Evolutionary conservation across 2,797 vertebrate genomes (phyloP).

Genomic region (Bradypodion ventrale): DNA sequence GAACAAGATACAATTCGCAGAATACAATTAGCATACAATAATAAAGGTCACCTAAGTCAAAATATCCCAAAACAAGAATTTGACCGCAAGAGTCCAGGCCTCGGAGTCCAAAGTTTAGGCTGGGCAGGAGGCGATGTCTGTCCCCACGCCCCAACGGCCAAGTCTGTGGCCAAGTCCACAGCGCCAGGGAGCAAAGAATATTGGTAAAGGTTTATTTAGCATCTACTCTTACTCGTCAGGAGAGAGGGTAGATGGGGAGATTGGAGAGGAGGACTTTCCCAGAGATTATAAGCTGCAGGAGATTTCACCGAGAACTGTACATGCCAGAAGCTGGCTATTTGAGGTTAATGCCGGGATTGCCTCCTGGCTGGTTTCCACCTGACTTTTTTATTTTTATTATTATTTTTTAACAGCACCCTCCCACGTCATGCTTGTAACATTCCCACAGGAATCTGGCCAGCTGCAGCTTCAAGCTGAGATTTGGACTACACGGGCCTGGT

Average conservation of each 20-base stretch:
- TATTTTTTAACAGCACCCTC: not conserved
- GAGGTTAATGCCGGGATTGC: not conserved
- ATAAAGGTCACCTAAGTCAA: no score
- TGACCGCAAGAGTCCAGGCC: no score
- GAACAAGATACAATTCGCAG: no score
- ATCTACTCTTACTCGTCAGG: not conserved
- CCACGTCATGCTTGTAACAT: not conserved
- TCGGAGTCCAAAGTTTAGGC: no score
- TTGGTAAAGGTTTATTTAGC: not conserved
- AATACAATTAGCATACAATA: no score
- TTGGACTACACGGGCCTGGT: not conserved
- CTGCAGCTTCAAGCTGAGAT: not conserved
- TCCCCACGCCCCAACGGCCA: no score
- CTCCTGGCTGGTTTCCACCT: not conserved
- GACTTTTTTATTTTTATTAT: not conserved
- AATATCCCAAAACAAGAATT: no score
- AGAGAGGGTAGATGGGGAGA: not conserved
- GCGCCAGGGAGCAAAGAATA: no score
- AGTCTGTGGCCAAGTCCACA: no score
- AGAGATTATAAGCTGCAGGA: not conserved
- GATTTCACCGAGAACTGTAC: not conserved
- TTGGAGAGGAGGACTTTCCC: not conserved
- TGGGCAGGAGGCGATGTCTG: no score
- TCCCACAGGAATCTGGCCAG: not conserved
- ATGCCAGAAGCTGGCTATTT: not conserved